Evolutionary conservation across 2,797 vertebrate species (phyloP).

Genomic region (Anniella stebbinsi): DNA sequence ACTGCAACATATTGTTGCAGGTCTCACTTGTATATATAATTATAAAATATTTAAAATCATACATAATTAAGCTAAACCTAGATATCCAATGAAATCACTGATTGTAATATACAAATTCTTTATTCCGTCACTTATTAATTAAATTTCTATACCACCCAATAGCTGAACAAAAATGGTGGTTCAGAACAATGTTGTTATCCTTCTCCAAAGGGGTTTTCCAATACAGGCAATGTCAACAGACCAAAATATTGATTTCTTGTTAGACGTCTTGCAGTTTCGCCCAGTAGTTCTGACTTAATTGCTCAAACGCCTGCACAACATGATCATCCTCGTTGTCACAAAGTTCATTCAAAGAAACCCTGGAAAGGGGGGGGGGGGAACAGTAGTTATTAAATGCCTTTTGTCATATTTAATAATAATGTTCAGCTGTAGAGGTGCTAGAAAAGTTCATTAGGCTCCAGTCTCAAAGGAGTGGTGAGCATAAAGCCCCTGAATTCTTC

Average conservation of each 20-base stretch:
- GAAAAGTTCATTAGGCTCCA: not conserved
- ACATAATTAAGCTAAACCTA: not conserved
- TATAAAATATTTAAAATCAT: not conserved
- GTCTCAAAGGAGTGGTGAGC: not conserved
- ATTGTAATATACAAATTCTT: not conserved
- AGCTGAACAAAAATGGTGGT: not conserved
- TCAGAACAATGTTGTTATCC: not conserved
- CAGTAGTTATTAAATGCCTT: not conserved
- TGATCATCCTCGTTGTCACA: slow-evolving; percentile 53
- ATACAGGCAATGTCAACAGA: too few relatives aligned
- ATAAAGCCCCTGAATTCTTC: not conserved
- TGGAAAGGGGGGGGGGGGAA: not conserved
- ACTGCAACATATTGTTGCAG: not conserved
- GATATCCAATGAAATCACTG: not conserved
- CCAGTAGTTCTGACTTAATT: slow-evolving; percentile 21
- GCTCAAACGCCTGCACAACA: slow-evolving; percentile 56
- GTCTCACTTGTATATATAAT: not conserved
- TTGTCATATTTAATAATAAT: not conserved
- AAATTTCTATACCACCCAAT: too few relatives aligned
- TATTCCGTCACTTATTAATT: too few relatives aligned
- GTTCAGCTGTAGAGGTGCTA: not conserved
- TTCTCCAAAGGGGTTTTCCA: not conserved
- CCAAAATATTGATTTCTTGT: not conserved
- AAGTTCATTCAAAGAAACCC: slow-evolving; percentile 50
- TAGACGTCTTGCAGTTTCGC: slow-evolving; percentile 1